These are phyloP conservation scores for Hipposideros armiger DNA, from an alignment of 2,113 vertebrate genomes.

Conservation along the genomic window DNA sequence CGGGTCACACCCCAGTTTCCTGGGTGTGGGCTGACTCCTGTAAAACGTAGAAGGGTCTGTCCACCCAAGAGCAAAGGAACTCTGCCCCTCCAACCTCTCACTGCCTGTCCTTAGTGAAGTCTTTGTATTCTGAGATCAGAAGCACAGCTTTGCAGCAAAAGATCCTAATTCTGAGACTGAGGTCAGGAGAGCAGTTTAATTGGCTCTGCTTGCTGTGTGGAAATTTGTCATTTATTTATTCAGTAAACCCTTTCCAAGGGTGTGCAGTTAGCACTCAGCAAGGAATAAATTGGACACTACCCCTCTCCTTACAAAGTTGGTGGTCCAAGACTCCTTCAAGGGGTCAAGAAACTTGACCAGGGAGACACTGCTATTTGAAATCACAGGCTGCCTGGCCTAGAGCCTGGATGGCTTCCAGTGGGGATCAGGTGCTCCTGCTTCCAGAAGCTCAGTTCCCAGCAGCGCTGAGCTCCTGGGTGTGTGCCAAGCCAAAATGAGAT, in stretches of 20 bases:
- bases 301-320: background rate
- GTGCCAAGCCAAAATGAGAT: constrained; percentile 53
- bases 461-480: constrained; percentile 56
- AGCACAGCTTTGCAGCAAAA: constrained; percentile 12
- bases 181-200: constrained; percentile 4
- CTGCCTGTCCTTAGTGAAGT: background rate
- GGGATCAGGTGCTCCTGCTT: background rate
- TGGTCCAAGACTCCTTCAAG: background rate
- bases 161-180: constrained; percentile 12
- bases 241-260: constrained; percentile 4
- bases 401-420: background rate
- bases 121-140: constrained; percentile 1
- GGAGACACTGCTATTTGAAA: background rate
- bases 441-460: constrained; percentile 36
- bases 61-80: background rate
- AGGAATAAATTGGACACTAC: background rate
- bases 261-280: background rate
- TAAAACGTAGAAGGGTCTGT: background rate
- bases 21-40: background rate
- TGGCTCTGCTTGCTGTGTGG: background rate
- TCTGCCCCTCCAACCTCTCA: background rate
- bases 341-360: background rate
- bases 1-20: background rate
- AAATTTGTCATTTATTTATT: background rate
- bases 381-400: background rate